A percentile compares a stretch with the other conserved stretches of the same genome.
These are phyloP conservation scores for Beris chalybata DNA, from an alignment of 2,888 invertebrate species.

Conservation along the genomic window DNA sequence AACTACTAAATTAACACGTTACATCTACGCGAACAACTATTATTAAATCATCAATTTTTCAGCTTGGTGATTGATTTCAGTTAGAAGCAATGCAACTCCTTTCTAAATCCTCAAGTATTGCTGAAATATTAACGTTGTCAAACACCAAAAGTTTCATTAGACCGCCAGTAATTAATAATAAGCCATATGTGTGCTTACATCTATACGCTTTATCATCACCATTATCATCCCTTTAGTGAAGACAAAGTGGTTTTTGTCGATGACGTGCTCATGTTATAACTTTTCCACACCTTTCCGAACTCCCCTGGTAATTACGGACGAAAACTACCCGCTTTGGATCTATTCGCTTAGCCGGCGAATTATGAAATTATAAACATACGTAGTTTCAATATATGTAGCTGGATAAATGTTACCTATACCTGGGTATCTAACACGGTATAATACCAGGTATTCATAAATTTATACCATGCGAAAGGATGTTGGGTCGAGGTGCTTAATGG, in stretches of 20 bases:
- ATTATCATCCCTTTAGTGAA: conserved; percentile 39
- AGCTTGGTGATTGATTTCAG: no score
- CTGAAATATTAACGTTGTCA: no score
- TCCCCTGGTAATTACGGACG: conserved; percentile 35
- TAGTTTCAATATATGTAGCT: conserved; percentile 6
- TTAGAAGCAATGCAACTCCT: no score
- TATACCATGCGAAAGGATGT: conserved; percentile 14
- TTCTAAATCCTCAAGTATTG: no score
- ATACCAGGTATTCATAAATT: conserved; percentile 5
- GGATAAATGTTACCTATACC: neutral
- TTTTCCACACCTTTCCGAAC: conserved; percentile 35
- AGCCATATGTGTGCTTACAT: conserved; percentile 29
- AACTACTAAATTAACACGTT: no score
- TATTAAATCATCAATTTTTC: no score
- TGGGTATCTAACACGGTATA: conserved; percentile 7
- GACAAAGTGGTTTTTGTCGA: conserved; percentile 37
- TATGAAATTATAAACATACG: conserved; percentile 17
- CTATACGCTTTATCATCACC: conserved; percentile 36
- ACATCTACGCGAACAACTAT: no score
- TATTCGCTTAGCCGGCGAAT: conserved; percentile 22
- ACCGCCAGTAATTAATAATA: conserved; percentile 33
- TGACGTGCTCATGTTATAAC: conserved; percentile 38
- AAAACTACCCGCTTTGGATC: conserved; percentile 18
- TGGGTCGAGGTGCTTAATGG: conserved; percentile 31
- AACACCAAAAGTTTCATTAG: conserved; percentile 2